These are phyloP conservation scores for Poeciliopsis retropinna DNA, from an alignment of 2,113 vertebrate species.

Conservation along the genomic window DNA sequence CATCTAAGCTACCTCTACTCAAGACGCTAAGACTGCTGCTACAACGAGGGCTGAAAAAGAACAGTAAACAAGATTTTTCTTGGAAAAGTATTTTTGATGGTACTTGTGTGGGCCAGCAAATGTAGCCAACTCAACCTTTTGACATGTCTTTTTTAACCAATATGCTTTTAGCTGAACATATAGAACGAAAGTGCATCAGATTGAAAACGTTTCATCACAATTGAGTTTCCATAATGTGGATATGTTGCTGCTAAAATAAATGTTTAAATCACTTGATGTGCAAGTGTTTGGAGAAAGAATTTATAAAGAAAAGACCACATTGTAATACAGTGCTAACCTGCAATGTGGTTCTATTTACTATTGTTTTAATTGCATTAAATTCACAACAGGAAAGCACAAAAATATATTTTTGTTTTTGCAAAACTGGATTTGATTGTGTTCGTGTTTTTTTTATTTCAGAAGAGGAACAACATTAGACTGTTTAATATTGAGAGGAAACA, in stretches of 20 bases:
- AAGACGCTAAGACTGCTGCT: constrained; percentile 26
- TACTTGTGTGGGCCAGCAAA: constrained; percentile 9
- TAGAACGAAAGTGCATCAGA: background rate
- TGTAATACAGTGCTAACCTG: background rate
- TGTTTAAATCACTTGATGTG: background rate
- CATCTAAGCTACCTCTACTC: constrained; percentile 49
- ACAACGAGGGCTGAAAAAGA: constrained; percentile 2
- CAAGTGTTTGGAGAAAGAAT: background rate
- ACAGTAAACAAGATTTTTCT: background rate
- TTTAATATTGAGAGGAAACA: too few relatives aligned
- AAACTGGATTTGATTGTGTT: too few relatives aligned
- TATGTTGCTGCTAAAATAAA: background rate
- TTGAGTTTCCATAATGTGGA: background rate
- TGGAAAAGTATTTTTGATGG: background rate
- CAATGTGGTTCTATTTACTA: background rate
- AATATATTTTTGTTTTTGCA: too few relatives aligned
- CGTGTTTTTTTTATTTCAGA: too few relatives aligned
- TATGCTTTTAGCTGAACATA: background rate
- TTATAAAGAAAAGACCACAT: background rate
- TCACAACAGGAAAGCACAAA: too few relatives aligned
- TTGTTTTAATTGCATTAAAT: too few relatives aligned
- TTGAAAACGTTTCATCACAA: background rate
- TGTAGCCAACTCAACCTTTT: background rate
- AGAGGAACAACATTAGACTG: too few relatives aligned
- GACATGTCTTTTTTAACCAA: background rate